phyloP scores from a whole-genome alignment of 2,797 vertebrate genomes.

The Notoglanidium macrostoma region DNA sequence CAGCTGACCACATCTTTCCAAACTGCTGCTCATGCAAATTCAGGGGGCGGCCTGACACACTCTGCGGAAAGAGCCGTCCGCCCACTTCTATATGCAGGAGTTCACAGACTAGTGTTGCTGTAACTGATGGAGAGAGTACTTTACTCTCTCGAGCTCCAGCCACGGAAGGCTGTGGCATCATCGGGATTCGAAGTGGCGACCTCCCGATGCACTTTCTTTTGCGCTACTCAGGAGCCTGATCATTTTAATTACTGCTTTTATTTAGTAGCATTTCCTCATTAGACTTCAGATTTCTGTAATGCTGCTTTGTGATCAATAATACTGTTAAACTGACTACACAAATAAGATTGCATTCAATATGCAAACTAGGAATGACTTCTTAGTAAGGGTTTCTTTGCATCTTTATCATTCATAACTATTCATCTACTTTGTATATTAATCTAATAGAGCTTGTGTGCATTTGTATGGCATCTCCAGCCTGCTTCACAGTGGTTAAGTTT shows the following conservation, averaged over 20 bases:
- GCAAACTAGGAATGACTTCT: not conserved
- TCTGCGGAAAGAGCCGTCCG: too few relatives aligned
- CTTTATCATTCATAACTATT: not conserved
- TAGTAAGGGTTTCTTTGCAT: not conserved
- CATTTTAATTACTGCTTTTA: not conserved
- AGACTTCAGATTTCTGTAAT: not conserved
- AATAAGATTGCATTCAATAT: not conserved
- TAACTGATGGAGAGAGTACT: too few relatives aligned
- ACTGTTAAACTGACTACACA: not conserved
- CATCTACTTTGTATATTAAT: not conserved
- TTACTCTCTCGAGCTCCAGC: too few relatives aligned
- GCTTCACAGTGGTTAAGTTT: not conserved
- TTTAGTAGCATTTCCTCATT: not conserved
- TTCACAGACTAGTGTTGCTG: too few relatives aligned
- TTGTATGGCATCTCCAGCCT: not conserved
- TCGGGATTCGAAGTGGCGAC: too few relatives aligned
- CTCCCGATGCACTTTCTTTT: too few relatives aligned
- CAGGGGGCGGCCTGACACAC: too few relatives aligned
- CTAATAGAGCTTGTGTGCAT: not conserved
- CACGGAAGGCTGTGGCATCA: too few relatives aligned
- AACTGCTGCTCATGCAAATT: too few relatives aligned
- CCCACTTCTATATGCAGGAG: too few relatives aligned
- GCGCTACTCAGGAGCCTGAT: too few relatives aligned
- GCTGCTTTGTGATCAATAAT: not conserved
- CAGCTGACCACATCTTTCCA: too few relatives aligned